Conservation (phyloP, 1,140 invertebrate species). For the Brachionus paranguensis region DNA sequence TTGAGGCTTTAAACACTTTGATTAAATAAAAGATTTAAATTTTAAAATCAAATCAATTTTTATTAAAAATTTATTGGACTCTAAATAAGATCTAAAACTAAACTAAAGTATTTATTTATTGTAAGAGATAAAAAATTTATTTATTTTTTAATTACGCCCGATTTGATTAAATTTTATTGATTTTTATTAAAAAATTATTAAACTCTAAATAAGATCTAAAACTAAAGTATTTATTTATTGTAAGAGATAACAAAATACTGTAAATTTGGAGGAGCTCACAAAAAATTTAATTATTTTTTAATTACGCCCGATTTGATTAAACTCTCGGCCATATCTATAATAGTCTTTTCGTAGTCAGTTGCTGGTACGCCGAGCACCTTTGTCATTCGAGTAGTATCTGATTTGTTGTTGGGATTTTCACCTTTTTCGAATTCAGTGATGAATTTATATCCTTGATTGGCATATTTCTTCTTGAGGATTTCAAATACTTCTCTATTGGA, state of each 20-base stretch:
- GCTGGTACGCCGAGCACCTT: constrained; percentile 53
- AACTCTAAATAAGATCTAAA: background rate
- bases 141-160: constrained; percentile 54
- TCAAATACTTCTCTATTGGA: background rate
- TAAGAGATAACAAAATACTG: background rate
- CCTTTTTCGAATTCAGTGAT: background rate
- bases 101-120: background rate
- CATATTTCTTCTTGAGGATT: background rate
- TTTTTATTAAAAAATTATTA: too few species aligned
- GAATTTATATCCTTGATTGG: background rate
- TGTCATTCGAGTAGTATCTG: constrained; percentile 46
- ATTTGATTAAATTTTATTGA: constrained; percentile 48
- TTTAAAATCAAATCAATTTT: too few species aligned
- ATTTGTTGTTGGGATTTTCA: background rate
- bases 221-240: background rate
- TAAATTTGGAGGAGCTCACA: background rate
- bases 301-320: constrained; percentile 57
- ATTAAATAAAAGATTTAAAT: too few species aligned
- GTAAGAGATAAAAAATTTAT: background rate
- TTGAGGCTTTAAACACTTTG: too few species aligned
- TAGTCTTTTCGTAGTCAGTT: constrained; percentile 50
- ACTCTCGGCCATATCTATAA: constrained; percentile 58
- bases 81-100: background rate
- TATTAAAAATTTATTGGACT: too few species aligned
- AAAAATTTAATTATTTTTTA: constrained; percentile 45